A percentile compares a stretch with the other conserved stretches of the same genome.
These are phyloP conservation scores for Apis dorsata DNA, from an alignment of 1,140 invertebrate species.

Conservation along the genomic window DNA sequence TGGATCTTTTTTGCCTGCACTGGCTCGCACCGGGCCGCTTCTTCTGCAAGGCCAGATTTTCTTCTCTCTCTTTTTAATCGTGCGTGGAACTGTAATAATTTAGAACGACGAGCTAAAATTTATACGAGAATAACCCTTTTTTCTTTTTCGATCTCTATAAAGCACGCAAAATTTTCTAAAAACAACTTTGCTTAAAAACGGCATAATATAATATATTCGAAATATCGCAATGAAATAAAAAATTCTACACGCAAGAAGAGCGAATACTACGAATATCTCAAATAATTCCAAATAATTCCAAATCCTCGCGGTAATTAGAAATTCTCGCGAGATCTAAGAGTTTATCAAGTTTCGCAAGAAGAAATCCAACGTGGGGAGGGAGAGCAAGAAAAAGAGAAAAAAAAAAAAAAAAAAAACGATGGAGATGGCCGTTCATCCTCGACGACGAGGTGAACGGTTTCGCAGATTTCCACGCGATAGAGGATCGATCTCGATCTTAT, in stretches of 20 bases:
- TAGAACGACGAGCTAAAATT: too few species aligned
- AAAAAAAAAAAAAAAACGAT: too few species aligned
- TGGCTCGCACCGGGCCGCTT: conserved; percentile 11
- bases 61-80: background rate
- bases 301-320: background rate
- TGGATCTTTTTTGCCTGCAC: conserved; percentile 14
- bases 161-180: too few species aligned
- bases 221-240: too few species aligned
- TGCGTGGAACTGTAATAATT: too few species aligned
- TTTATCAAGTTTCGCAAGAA: background rate
- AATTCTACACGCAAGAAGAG: too few species aligned
- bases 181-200: too few species aligned
- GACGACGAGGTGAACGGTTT: background rate
- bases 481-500: conserved; percentile 41
- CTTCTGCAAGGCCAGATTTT: background rate
- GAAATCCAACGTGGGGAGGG: background rate
- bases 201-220: too few species aligned
- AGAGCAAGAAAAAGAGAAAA: too few species aligned
- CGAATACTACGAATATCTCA: background rate
- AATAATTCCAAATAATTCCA: background rate
- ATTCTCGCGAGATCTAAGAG: conserved; percentile 19
- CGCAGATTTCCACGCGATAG: conserved; percentile 20
- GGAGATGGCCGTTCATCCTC: background rate
- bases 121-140: too few species aligned
- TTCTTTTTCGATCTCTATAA: too few species aligned